Base-by-base conservation (phyloP, 2,113 vertebrate species). In the Lepisosteus osseus region DNA sequence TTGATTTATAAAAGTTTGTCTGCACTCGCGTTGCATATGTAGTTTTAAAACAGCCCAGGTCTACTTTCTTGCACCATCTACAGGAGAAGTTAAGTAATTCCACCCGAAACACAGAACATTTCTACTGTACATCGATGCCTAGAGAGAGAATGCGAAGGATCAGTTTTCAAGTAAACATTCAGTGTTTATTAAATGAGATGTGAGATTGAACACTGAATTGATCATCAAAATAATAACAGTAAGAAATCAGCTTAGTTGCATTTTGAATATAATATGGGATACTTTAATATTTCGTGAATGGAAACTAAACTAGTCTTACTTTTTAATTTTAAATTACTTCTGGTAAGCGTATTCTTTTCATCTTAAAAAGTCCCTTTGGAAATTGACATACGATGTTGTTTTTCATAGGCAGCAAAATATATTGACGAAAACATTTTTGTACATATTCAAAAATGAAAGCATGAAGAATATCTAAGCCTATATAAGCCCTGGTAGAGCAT, bases 401-500 rank as follows among this genome's bases (percentile, higher is more conserved):
- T 29, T 40, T 13, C 7, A 12, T 12, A 69, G 17, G 17, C 17
- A 41, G 9, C 12, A 13, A 11, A 44, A 56, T 29, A 69, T 29
- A 13, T 59, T 2, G 54, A 14, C 6, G 14, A 11, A 40, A 6
- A 65, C 8, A 3, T 13, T 43, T 42, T 0, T 14, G 6, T 43
- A 44, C 17, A 15, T 4, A 9, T 7, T 67, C 1, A 29, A 75
- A 15, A 47, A 51, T 51, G 5, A 51, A 51, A 51, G 47, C 1
- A 51, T 51, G 9, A 51, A 51, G 9, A 9, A 1, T 51, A 82
- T 68, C 79, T 61, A 15, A 72, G 71, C 6, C 76, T 92, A 91
- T 3, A 90, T 74, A 68, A 86, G 83, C 67, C 84, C 87, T 2
- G 88, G 88, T 77, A 78, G 83, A 0, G 89, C 85, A 47, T 93